Conservation (phyloP, 2,888 invertebrate species). For the Athrips mouffetella region DNA sequence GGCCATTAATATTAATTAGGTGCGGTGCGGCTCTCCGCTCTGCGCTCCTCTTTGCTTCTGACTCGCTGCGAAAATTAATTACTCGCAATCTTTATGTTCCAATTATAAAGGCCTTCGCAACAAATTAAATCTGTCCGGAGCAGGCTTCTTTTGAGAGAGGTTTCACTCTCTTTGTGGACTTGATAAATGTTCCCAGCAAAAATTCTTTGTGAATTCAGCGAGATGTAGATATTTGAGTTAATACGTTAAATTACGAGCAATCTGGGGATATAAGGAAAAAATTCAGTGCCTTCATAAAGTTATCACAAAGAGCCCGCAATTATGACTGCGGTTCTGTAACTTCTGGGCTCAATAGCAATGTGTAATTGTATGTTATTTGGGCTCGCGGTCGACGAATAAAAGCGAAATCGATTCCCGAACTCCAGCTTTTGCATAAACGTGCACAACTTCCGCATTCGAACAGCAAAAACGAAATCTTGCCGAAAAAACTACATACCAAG, state of each 20-base stretch:
- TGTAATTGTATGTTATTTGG: constrained; percentile 70
- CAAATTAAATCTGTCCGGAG: constrained; percentile 78
- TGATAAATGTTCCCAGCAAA: constrained; percentile 75
- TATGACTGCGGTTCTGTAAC: constrained; percentile 39
- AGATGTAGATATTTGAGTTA: constrained; percentile 63
- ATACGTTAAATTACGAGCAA: constrained; percentile 61
- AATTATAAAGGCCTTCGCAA: constrained; percentile 79
- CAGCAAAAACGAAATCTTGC: constrained; percentile 68
- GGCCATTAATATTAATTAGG: constrained; percentile 78
- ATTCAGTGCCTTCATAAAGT: constrained; percentile 41
- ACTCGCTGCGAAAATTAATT: constrained; percentile 79
- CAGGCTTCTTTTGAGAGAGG: constrained; percentile 77
- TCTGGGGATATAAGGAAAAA: constrained; percentile 48
- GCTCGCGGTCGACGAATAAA: constrained; percentile 47
- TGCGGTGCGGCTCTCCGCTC: constrained; percentile 40
- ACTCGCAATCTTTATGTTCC: constrained; percentile 79
- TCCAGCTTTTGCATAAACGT: constrained; percentile 73
- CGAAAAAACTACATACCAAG: constrained; percentile 69
- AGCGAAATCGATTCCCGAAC: constrained; percentile 66
- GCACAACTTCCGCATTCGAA: constrained; percentile 68
- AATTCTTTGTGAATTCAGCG: constrained; percentile 68
- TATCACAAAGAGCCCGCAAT: constrained; percentile 51
- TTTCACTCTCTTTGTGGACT: constrained; percentile 77
- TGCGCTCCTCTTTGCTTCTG: constrained; percentile 72
- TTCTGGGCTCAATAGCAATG: constrained; percentile 40